These are phyloP conservation scores for Vannuccia rotundouncinata DNA, from an alignment of 2,888 invertebrate species.

Conservation along the genomic window DNA sequence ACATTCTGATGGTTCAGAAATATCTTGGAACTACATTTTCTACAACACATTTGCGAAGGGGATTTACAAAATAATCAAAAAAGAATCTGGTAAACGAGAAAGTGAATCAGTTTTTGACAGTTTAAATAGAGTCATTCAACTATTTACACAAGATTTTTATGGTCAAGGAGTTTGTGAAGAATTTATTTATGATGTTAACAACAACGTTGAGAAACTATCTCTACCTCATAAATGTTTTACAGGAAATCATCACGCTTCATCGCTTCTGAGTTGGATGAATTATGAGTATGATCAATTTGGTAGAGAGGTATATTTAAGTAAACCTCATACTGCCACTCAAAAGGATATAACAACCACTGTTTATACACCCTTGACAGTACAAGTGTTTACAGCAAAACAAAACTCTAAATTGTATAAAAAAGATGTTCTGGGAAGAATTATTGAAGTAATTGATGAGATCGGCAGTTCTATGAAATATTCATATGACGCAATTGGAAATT, in stretches of 20 bases:
- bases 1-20: slow-evolving; percentile 31
- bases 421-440: slow-evolving; percentile 31
- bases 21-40: slow-evolving; percentile 31
- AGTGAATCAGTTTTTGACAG: slow-evolving; percentile 12
- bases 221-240: slow-evolving; percentile 31
- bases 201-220: slow-evolving; percentile 36
- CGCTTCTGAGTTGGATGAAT: neutral
- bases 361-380: neutral
- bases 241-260: neutral
- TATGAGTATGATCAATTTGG: slow-evolving; percentile 36
- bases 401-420: neutral
- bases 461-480: slow-evolving; percentile 24
- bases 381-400: neutral
- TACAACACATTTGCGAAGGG: neutral
- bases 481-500: slow-evolving; percentile 38
- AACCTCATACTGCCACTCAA: slow-evolving; percentile 3
- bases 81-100: slow-evolving; percentile 25
- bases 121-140: slow-evolving; percentile 28
- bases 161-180: slow-evolving; percentile 29
- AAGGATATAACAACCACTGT: neutral
- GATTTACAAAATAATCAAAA: slow-evolving; percentile 35
- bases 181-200: slow-evolving; percentile 25
- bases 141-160: slow-evolving; percentile 34
- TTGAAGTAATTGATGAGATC: slow-evolving; percentile 34
- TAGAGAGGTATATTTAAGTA: slow-evolving; percentile 26